Evolutionary conservation across 2,113 vertebrate species (phyloP), one percentile per base, ranked within the genome.

Genomic region (Chloebia gouldiae): DNA sequence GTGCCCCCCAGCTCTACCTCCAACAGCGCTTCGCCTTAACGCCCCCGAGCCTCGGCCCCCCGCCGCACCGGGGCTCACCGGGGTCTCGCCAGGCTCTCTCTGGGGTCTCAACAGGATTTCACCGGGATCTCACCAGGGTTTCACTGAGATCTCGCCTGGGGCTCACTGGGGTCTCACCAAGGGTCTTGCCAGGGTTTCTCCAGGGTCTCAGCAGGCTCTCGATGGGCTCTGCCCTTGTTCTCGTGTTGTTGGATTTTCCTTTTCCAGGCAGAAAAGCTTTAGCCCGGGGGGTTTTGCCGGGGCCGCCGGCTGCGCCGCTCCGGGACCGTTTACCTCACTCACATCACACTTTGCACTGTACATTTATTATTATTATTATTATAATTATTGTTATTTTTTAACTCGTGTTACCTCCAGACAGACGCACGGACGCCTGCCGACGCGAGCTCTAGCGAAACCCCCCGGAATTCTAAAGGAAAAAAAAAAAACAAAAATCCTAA

Each of bases 1-100:
- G 92, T 98, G 97, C 98, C 96, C 92, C 97, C 98, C 94, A 98
- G 98, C 98, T 98, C 99, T 99, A 98, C 97, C 98, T 98, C 98
- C 97, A 98, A 98, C 97, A 98, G 98, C 95, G 97, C 98, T 64
- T 96, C 98, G 98, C 98, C 98, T 98, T 98, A 98, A 97, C 18
- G 3, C 17, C 49, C 51, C 5, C 0, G 10, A 24, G 25, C 63
- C 35, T 30, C 31, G 2, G 61, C 39, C 20, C 44, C 24, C 47
- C n/a, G n/a, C n/a, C 21, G 0, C 61, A 24, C 77, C 33, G 23
- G 75, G 53, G 44, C n/a, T n/a, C 39, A 39, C 39, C 39, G 39
- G 39, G 39, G 50, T 50, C 50, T 51, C 9, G 25, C 22, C 40
- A 20, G 44, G 44, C 16, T 44, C 42, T 33, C 53, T 22, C 6